A percentile compares a stretch with the other conserved stretches of the same genome.
phyloP scores from a whole-genome alignment of 2,888 invertebrate species.

The Dichetophora obliterata region DNA sequence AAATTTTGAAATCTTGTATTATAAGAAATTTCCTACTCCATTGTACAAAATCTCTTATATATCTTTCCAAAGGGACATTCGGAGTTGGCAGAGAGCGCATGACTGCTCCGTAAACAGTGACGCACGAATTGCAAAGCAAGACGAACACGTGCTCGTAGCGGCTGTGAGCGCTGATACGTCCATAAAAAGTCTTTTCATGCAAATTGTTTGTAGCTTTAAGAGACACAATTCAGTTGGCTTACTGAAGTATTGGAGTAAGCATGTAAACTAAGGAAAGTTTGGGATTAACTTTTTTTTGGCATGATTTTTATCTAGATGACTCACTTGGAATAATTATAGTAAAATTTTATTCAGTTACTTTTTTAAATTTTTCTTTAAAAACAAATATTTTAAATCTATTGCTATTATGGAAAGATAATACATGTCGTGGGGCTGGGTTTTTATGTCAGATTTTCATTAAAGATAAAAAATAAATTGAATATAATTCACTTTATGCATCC shows the following conservation, averaged over 20 bases:
- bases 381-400: too few species aligned
- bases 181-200: background rate
- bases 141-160: conserved; percentile 17
- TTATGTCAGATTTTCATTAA: background rate
- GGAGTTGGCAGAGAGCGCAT: background rate
- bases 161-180: conserved; percentile 18
- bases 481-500: conserved; percentile 1
- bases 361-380: background rate
- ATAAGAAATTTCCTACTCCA: too few species aligned
- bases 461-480: background rate
- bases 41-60: conserved; percentile 20
- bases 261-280: too few species aligned
- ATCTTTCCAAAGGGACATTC: conserved; percentile 1
- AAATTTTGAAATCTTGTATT: background rate
- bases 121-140: background rate
- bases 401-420: too few species aligned
- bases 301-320: too few species aligned
- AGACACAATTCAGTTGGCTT: conserved; percentile 9
- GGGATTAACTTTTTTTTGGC: too few species aligned
- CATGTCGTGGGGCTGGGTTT: background rate
- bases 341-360: too few species aligned
- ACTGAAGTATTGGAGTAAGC: too few species aligned
- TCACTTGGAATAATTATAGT: too few species aligned
- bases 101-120: background rate
- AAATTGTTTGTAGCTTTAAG: background rate